A percentile compares a stretch with the other conserved stretches of the same genome.
These are phyloP conservation scores for Mythimna albipuncta DNA, from an alignment of 2,888 invertebrate genomes.

Conservation along the genomic window DNA sequence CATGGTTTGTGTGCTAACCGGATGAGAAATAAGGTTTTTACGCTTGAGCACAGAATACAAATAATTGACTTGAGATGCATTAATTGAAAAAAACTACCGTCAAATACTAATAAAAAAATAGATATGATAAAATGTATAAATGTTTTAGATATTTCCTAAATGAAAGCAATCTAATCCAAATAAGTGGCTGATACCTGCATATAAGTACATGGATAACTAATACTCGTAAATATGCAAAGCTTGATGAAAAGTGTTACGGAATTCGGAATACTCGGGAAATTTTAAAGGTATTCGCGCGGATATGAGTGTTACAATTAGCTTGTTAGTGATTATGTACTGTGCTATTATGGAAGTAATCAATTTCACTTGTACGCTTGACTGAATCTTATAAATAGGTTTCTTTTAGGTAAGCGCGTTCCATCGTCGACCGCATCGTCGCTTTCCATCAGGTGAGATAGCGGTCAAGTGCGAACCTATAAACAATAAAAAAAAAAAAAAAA, in stretches of 20 bases:
- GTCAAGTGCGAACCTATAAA: too few relatives aligned
- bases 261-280: slow-evolving; percentile 8
- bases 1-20: not conserved
- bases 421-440: too few relatives aligned
- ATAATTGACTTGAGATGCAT: not conserved
- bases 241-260: not conserved
- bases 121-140: not conserved
- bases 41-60: not conserved
- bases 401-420: too few relatives aligned
- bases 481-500: too few relatives aligned
- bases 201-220: not conserved
- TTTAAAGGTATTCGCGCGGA: slow-evolving; percentile 17
- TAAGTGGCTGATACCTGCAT: not conserved
- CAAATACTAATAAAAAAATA: not conserved
- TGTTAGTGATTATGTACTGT: slow-evolving; percentile 24
- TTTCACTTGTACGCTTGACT: slow-evolving; percentile 25
- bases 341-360: slow-evolving; percentile 31
- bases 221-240: not conserved
- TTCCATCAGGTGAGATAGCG: too few relatives aligned
- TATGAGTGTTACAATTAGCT: slow-evolving; percentile 23
- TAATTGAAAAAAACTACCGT: not conserved
- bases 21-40: not conserved
- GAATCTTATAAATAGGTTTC: not conserved
- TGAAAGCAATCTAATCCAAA: not conserved
- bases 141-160: not conserved